These are phyloP conservation scores for Chascanopsetta lugubris DNA, from an alignment of 2,113 vertebrate genomes.

Conservation along the genomic window DNA sequence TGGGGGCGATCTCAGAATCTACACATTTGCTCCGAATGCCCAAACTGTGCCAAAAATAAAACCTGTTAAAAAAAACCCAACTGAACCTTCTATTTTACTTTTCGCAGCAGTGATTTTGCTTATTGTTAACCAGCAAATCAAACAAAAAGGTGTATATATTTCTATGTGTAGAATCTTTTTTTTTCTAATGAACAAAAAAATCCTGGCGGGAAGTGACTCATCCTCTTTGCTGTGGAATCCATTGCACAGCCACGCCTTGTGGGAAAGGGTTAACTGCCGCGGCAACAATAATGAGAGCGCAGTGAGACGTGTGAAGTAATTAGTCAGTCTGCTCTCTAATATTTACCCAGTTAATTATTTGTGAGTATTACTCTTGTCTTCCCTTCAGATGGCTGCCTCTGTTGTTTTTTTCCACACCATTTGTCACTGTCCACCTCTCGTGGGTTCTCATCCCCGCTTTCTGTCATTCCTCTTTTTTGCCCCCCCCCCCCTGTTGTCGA, in stretches of 20 bases:
- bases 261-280: conserved; percentile 75
- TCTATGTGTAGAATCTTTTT: too few species aligned
- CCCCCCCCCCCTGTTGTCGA: not conserved
- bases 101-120: too few species aligned
- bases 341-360: conserved; percentile 87
- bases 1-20: too few species aligned
- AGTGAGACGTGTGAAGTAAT: conserved; percentile 83
- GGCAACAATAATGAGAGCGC: conserved; percentile 81
- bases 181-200: conserved; percentile 31
- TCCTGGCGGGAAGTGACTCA: conserved; percentile 30
- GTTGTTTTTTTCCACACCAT: conserved; percentile 81
- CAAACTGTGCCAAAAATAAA: too few species aligned
- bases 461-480: conserved; percentile 28
- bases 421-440: conserved; percentile 81
- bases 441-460: conserved; percentile 66
- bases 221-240: conserved; percentile 31
- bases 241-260: conserved; percentile 45
- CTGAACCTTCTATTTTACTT: too few species aligned
- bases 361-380: conserved; percentile 84
- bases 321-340: conserved; percentile 83
- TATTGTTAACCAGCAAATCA: too few species aligned
- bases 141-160: too few species aligned
- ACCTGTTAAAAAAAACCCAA: too few species aligned
- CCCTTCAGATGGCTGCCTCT: conserved; percentile 80
- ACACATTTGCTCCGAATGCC: too few species aligned